These are phyloP conservation scores for Prochilodus magdalenae DNA, from an alignment of 2,113 vertebrate genomes.

Conservation along the genomic window DNA sequence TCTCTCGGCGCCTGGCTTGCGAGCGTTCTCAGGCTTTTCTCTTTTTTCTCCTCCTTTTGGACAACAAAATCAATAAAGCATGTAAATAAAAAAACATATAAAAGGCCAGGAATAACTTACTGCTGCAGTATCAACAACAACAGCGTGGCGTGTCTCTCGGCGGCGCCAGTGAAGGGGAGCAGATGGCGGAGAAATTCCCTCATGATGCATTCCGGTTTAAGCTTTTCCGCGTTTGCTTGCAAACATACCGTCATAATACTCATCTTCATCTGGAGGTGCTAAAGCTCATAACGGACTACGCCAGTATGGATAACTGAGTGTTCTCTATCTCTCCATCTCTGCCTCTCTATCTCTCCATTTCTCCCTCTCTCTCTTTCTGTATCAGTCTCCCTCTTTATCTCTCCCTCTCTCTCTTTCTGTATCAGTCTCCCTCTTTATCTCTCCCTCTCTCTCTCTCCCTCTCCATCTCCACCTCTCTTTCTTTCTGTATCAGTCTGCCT, in stretches of 20 bases:
- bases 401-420: conserved; percentile 45
- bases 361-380: background rate
- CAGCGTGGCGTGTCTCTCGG: conserved; percentile 25
- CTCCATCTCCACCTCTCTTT: background rate
- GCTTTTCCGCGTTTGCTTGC: conserved; percentile 33
- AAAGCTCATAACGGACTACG: conserved; percentile 20
- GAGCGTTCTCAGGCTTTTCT: background rate
- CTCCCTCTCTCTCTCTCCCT: background rate
- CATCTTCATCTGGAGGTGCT: background rate
- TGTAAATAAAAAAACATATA: conserved; percentile 37
- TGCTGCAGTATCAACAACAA: conserved; percentile 20
- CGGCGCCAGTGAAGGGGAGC: conserved; percentile 40
- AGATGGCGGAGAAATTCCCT: conserved; percentile 56
- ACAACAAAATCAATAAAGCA: conserved; percentile 50
- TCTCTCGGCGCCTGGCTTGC: conserved; percentile 2
- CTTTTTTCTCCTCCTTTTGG: conserved; percentile 8
- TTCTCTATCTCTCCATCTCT: background rate
- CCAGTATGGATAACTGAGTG: background rate
- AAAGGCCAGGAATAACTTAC: conserved; percentile 45
- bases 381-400: conserved; percentile 8
- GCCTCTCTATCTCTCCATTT: conserved; percentile 42
- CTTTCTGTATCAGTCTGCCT: background rate
- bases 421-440: background rate
- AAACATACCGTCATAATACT: conserved; percentile 46
- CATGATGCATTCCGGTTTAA: conserved; percentile 44